A percentile compares a stretch with the other conserved stretches of the same genome.
Evolutionary conservation across 1,140 invertebrate genomes (phyloP).

Genomic region (Batillaria attramentaria): DNA sequence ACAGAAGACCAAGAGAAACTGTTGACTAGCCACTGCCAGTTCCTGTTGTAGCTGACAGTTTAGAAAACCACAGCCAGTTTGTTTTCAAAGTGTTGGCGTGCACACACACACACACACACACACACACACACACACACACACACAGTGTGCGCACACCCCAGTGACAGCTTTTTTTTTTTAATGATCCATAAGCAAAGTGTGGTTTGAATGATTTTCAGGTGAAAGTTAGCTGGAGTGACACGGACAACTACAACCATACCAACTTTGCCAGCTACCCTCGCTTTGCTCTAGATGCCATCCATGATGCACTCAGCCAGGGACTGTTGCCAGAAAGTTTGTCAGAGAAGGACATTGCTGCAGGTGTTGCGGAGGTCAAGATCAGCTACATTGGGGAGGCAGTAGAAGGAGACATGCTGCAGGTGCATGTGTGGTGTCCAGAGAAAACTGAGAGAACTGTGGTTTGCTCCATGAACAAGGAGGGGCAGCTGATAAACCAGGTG

Average conservation of each 20-base stretch:
- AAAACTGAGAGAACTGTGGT: conserved; percentile 14
- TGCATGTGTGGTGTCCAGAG: conserved; percentile 29
- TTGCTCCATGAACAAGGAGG: conserved; percentile 30
- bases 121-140: too few species aligned
- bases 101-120: too few species aligned
- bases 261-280: conserved; percentile 35
- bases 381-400: conserved; percentile 31
- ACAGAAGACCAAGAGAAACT: too few species aligned
- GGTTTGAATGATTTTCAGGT: too few species aligned
- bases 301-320: conserved; percentile 18
- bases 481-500: conserved; percentile 22
- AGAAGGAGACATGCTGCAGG: conserved; percentile 29
- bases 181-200: too few species aligned
- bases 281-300: conserved; percentile 35
- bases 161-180: too few species aligned
- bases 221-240: conserved; percentile 36
- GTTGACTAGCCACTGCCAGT: too few species aligned
- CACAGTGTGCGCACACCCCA: too few species aligned
- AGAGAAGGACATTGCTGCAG: not conserved
- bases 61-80: too few species aligned
- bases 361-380: conserved; percentile 20
- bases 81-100: too few species aligned
- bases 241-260: conserved; percentile 40
- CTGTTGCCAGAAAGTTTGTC: not conserved
- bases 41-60: too few species aligned